Conservation (phyloP, 2,888 invertebrate species). For the Nemapogon koenigi region DNA sequence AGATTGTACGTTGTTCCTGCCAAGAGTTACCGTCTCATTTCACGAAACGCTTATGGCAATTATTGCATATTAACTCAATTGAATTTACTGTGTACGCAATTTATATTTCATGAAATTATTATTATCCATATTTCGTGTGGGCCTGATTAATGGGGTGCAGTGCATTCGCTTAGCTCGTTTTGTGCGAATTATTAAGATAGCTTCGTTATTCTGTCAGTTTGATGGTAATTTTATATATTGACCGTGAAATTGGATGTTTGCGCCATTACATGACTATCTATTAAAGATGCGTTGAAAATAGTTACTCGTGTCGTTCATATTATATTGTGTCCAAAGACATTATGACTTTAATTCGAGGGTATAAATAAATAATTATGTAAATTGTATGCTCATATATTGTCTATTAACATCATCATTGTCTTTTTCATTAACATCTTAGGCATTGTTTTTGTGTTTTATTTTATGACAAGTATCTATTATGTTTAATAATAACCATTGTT, state of each 20-base stretch:
- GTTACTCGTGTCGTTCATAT: too few relatives aligned
- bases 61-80: constrained; percentile 52
- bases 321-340: too few relatives aligned
- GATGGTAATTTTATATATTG: constrained; percentile 60
- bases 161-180: constrained; percentile 40
- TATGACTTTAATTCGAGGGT: too few relatives aligned
- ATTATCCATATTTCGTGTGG: constrained; percentile 30
- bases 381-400: too few relatives aligned
- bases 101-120: constrained; percentile 36
- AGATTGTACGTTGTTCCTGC: constrained; percentile 31
- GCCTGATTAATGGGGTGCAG: constrained; percentile 38
- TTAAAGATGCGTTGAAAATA: constrained; percentile 1
- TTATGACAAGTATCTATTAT: too few relatives aligned
- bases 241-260: constrained; percentile 51
- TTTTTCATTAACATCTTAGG: too few relatives aligned
- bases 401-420: too few relatives aligned
- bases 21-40: constrained; percentile 23
- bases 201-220: constrained; percentile 52
- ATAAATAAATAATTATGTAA: too few relatives aligned
- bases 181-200: constrained; percentile 51
- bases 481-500: too few relatives aligned
- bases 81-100: constrained; percentile 26
- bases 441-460: too few relatives aligned
- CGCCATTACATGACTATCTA: neutral
- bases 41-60: constrained; percentile 29